Evolutionary conservation across 1,140 invertebrate genomes (phyloP), one percentile per base, ranked within the genome.

Genomic region (Condylostylus longicornis): DNA sequence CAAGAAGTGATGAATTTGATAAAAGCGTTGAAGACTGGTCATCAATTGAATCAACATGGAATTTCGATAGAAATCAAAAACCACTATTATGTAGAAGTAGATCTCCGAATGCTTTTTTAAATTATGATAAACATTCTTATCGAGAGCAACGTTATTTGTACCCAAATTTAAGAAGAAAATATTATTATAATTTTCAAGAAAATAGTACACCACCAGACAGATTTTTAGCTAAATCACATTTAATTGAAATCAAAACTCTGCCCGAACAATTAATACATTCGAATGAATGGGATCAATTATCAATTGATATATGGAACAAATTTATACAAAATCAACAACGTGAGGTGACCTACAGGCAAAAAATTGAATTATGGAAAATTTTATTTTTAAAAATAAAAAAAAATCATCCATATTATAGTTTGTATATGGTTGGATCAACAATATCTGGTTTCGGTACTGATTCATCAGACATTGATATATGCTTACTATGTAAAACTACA

Each of bases 371-470:
- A 4, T 80, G 82, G 74, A 74, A 74, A 55, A 72, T 73, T 48
- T 65, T 87, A 7, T 79, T 74, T 54, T 59, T 72, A 35, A 69
- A 71, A 42, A 74, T 86, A 33, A 75, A 75, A 62, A 63, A 61
- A 19, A 59, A 63, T 44, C 72, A 72, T 57, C 73, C 71, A 28
- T 70, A 68, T 33, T 81, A 75, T 69, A 76, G 78, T 32, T 62
- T 95, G 29, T 90, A 83, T 62, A 71, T 95, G 56, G 88, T 95
- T 42, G 91, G 91, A 1, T 95, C 90, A 3, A 93, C 88, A 14
- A 79, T 93, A 71, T 90, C 82, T 51, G 90, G 90, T 18, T 90
- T 95, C 66, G 89, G 83, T 5, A 77, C 77, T 37, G 73, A 85
- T 51, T 70, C 65, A 32, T 90, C 85, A 48, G 90, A 95, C 64